Conservation (phyloP, 2,113 vertebrate species). For the Sus scrofa region T2T-Sscrofa CM000812.6:255154501-255155000, state of each 20-base stretch:
- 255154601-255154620: background rate
- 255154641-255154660: background rate
- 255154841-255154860: too few relatives aligned
- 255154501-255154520: background rate
- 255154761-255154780: background rate
- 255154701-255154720: background rate
- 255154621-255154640: background rate
- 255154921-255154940: background rate
- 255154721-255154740: background rate
- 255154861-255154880: too few relatives aligned
- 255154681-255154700: background rate
- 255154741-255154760: background rate
- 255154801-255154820: too few relatives aligned
- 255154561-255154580: background rate
- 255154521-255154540: background rate
- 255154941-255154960: background rate
- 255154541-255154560: background rate
- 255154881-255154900: too few relatives aligned
- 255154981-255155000: background rate
- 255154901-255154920: background rate
- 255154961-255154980: background rate
- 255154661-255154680: background rate
- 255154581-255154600: background rate
- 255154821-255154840: too few relatives aligned
- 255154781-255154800: too few relatives aligned